These are phyloP conservation scores for Scaptomyza pallida DNA, from an alignment of 1,140 invertebrate species.

Conservation along the genomic window DNA sequence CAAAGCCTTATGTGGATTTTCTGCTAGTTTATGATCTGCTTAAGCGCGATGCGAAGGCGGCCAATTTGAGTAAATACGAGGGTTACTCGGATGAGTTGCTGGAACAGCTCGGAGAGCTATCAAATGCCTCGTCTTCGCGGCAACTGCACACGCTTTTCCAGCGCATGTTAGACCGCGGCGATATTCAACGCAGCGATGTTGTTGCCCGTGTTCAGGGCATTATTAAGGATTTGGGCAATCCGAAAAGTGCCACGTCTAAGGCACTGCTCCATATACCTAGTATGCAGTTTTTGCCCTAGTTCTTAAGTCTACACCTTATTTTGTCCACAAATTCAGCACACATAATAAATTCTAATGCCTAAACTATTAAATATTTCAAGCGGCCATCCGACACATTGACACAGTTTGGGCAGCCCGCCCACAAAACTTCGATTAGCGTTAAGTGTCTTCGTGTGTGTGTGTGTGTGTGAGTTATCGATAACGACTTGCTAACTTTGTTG, in stretches of 20 bases:
- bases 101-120: slow-evolving; percentile 64
- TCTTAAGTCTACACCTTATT: slow-evolving; percentile 22
- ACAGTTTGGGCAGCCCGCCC: slow-evolving; percentile 45
- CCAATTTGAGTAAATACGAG: slow-evolving; percentile 80
- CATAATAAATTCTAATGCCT: slow-evolving; percentile 43
- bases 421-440: slow-evolving; percentile 11
- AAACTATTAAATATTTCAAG: slow-evolving; percentile 32
- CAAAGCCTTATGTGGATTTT: slow-evolving; percentile 82
- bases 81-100: slow-evolving; percentile 78
- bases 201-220: slow-evolving; percentile 75
- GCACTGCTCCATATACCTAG: slow-evolving; percentile 71
- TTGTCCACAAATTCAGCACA: slow-evolving; percentile 17
- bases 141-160: slow-evolving; percentile 75
- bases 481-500: slow-evolving; percentile 42
- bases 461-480: slow-evolving; percentile 55
- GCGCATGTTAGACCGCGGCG: slow-evolving; percentile 74
- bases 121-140: slow-evolving; percentile 65
- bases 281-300: slow-evolving; percentile 78
- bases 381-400: slow-evolving; percentile 63
- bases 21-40: slow-evolving; percentile 81
- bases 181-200: slow-evolving; percentile 79
- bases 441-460: slow-evolving; percentile 1
- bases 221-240: slow-evolving; percentile 75
- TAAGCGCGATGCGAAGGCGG: slow-evolving; percentile 81
- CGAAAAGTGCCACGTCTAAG: slow-evolving; percentile 74